phyloP scores from a whole-genome alignment of 1,140 invertebrate genomes.

The Gonioctena quinquepunctata region DNA sequence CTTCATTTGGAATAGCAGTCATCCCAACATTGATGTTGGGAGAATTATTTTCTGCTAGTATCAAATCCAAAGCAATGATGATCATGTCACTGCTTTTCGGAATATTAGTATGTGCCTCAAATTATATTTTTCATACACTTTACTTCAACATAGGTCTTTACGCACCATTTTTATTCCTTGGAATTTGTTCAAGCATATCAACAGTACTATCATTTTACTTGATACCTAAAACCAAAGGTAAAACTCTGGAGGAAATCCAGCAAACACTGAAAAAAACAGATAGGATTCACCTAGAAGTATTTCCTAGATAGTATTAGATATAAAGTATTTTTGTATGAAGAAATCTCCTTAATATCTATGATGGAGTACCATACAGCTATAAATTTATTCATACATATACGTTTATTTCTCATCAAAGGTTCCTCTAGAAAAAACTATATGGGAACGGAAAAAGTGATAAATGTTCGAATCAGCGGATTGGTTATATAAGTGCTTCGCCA shows the following conservation, averaged over 20 bases:
- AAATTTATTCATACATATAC: no score
- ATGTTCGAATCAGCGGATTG: no score
- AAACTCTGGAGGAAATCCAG: background rate
- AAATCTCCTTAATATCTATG: no score
- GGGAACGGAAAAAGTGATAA: no score
- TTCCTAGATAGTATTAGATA: no score
- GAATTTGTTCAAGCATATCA: slow-evolving; percentile 70
- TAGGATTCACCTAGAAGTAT: no score
- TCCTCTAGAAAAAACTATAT: no score
- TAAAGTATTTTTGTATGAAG: no score
- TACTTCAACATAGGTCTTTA: slow-evolving; percentile 64
- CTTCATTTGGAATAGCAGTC: slow-evolving; percentile 40
- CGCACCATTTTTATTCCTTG: slow-evolving; percentile 81
- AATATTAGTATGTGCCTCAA: slow-evolving; percentile 46
- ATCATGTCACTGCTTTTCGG: slow-evolving; percentile 32
- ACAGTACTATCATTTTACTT: slow-evolving; percentile 76
- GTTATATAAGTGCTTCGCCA: no score
- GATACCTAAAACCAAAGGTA: slow-evolving; percentile 84
- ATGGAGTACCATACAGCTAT: no score
- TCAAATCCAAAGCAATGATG: slow-evolving; percentile 41
- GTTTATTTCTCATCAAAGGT: no score
- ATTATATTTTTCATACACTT: slow-evolving; percentile 51
- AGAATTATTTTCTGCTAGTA: slow-evolving; percentile 46
- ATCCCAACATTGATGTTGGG: slow-evolving; percentile 44
- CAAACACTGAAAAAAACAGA: background rate